These are phyloP conservation scores for Poeciliopsis paucimaculata DNA, from an alignment of 2,797 vertebrate species.

Conservation along the genomic window DNA sequence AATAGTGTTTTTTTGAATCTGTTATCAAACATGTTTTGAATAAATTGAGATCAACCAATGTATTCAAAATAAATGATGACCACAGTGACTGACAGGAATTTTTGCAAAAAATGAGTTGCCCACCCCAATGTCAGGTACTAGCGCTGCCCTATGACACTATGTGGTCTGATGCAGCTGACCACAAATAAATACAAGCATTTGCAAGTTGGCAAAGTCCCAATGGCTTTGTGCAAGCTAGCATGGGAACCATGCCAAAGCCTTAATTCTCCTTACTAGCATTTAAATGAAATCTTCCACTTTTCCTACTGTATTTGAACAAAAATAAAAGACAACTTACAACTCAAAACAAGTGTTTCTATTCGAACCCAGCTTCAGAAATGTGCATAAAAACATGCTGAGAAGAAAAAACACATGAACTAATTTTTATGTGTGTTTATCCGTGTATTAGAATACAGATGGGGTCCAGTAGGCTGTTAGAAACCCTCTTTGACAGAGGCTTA, in stretches of 20 bases:
- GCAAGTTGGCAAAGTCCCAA: not conserved
- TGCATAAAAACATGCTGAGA: not conserved
- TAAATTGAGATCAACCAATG: not conserved
- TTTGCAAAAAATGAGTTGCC: not conserved
- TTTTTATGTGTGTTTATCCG: conserved; percentile 11
- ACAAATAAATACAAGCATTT: not conserved
- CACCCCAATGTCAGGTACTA: not conserved
- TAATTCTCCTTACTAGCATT: not conserved
- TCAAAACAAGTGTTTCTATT: not conserved
- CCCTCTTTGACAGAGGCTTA: conserved; percentile 75
- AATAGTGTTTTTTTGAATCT: not conserved
- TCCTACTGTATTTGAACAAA: not conserved
- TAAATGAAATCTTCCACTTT: not conserved
- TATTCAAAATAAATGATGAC: not conserved
- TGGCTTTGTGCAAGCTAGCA: not conserved
- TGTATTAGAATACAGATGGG: conserved; percentile 63
- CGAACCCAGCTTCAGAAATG: not conserved
- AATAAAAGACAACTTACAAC: not conserved
- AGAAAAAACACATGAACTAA: conserved; percentile 1
- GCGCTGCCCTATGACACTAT: not conserved
- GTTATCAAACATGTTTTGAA: not conserved
- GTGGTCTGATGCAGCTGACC: not conserved
- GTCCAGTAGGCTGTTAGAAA: conserved; percentile 78
- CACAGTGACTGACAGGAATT: not conserved
- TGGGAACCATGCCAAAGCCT: not conserved